Conservation (phyloP, 2,113 vertebrate species). For the Girardinichthys multiradiatus region DNA sequence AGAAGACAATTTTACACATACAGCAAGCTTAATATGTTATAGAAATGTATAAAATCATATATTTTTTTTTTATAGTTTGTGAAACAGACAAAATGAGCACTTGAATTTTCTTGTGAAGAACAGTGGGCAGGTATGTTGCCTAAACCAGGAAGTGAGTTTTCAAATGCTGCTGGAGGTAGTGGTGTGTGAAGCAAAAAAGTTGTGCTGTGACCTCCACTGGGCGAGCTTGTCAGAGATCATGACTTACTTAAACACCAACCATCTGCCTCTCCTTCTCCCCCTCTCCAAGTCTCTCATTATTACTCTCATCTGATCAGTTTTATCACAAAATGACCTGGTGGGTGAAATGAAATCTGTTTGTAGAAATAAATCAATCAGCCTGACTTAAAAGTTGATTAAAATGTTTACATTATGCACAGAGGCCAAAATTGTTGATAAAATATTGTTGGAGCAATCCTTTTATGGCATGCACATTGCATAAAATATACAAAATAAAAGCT, state of each 20-base stretch:
- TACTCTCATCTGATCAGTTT: background rate
- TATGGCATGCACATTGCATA: background rate
- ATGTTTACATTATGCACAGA: background rate
- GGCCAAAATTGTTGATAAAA: background rate
- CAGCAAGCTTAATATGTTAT: background rate
- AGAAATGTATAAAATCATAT: background rate
- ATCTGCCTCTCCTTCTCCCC: constrained; percentile 38
- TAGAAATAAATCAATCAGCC: background rate
- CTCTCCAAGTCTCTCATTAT: background rate
- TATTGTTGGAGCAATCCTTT: accelerated
- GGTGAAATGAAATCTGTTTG: background rate
- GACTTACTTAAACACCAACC: constrained; percentile 58
- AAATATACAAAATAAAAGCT: background rate
- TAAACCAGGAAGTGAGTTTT: background rate
- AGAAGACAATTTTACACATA: background rate
- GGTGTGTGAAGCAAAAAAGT: constrained; percentile 44
- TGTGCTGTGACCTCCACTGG: constrained; percentile 2
- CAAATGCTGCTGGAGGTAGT: constrained; percentile 15
- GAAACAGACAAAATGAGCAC: background rate
- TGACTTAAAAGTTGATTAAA: constrained; percentile 1
- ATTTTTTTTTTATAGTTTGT: background rate
- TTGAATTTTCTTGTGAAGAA: no score
- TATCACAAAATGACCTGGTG: accelerated
- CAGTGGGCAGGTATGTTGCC: background rate
- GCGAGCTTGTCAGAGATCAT: constrained; percentile 61